Percentiles rank a stretch among this genome's conserved stretches.
These are phyloP conservation scores for Philonicus albiceps DNA, from an alignment of 2,888 invertebrate genomes.

Conservation along the genomic window DNA sequence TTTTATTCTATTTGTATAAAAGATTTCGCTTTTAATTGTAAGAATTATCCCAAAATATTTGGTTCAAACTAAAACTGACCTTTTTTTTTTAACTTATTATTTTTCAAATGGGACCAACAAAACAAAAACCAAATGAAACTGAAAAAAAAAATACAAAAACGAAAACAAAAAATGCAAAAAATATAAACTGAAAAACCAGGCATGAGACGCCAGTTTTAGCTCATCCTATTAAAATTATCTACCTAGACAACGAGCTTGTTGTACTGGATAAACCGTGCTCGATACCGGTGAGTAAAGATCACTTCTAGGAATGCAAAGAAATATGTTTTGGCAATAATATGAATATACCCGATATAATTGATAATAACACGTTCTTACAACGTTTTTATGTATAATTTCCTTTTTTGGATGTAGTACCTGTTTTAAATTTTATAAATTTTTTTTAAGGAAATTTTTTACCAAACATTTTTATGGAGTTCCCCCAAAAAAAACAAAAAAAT, in stretches of 20 bases:
- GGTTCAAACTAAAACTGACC: conserved; percentile 12
- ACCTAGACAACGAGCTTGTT: conserved; percentile 83
- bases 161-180: conserved; percentile 21
- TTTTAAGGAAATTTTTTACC: background rate
- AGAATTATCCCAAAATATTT: background rate
- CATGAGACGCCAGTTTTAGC: conserved; percentile 88
- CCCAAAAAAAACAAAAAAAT: no score
- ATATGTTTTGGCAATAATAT: background rate
- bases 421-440: conserved; percentile 1
- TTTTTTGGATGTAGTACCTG: background rate
- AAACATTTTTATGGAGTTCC: background rate
- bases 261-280: conserved; percentile 92
- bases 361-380: background rate
- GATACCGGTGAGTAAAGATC: conserved; percentile 77
- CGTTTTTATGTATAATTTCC: background rate
- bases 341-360: background rate
- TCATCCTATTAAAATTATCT: conserved; percentile 80
- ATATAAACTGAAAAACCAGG: conserved; percentile 62
- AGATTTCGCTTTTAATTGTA: background rate
- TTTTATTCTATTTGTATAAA: background rate
- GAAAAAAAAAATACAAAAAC: conserved; percentile 4
- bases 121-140: conserved; percentile 37
- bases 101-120: conserved; percentile 41
- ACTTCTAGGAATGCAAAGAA: conserved; percentile 38
- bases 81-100: conserved; percentile 35